phyloP scores from a whole-genome alignment of 2,113 vertebrate species.

The Enhydra lutris region DNA sequence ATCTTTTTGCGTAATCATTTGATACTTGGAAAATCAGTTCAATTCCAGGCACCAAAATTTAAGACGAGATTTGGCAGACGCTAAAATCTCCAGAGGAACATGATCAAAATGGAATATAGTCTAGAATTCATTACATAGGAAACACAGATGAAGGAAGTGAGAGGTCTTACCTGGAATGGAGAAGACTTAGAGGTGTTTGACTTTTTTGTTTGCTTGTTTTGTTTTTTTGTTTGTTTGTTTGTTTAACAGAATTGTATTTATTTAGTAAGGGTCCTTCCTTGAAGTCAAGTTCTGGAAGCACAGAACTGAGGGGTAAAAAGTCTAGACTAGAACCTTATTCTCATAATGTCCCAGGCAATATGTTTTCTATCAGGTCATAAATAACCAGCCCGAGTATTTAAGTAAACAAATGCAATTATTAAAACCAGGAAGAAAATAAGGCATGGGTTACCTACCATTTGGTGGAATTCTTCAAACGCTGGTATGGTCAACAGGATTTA shows the following conservation, averaged over 20 bases:
- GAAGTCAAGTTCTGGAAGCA: not conserved
- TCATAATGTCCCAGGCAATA: not conserved
- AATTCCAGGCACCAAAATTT: conserved; percentile 26
- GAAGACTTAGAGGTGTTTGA: not conserved
- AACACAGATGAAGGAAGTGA: not conserved
- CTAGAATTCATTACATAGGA: not conserved
- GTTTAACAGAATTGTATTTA: not conserved
- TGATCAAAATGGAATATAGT: not conserved
- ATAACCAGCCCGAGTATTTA: not conserved
- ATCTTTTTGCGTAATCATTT: conserved; percentile 23
- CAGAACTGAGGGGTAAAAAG: not conserved
- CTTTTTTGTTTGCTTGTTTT: not conserved
- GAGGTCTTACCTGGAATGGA: not conserved
- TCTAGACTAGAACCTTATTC: not conserved
- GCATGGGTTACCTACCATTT: not conserved
- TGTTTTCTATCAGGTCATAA: not conserved
- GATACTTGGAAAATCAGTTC: conserved; percentile 8
- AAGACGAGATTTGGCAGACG: not conserved
- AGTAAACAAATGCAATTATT: not conserved
- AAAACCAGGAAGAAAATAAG: not conserved
- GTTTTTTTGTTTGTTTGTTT: not conserved
- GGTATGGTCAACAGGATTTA: not conserved
- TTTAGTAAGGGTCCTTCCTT: not conserved
- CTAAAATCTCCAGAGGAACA: not conserved
- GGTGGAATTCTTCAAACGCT: not conserved